These are phyloP conservation scores for Criorhina ranunculi DNA, from an alignment of 2,888 invertebrate genomes.

Conservation along the genomic window DNA sequence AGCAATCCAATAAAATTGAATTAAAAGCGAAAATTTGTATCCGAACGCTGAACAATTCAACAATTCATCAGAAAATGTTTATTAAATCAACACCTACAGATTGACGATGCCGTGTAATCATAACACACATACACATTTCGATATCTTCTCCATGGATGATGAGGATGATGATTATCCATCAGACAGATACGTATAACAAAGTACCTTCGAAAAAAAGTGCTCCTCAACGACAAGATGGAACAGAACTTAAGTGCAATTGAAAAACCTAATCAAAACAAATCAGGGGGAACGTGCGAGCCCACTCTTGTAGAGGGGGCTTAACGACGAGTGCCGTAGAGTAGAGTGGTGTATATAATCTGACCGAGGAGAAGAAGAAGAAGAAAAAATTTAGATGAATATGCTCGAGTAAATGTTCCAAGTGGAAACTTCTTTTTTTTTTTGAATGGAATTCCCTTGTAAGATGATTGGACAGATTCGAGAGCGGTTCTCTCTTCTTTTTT, in stretches of 20 bases:
- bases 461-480: slow-evolving; percentile 59
- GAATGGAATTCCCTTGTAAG: slow-evolving; percentile 66
- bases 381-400: slow-evolving; percentile 49
- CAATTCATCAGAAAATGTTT: slow-evolving; percentile 63
- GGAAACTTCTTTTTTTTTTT: slow-evolving; percentile 46
- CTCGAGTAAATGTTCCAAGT: slow-evolving; percentile 61
- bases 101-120: slow-evolving; percentile 51
- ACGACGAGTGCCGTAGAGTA: slow-evolving; percentile 44
- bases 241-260: slow-evolving; percentile 53
- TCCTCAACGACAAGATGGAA: slow-evolving; percentile 58
- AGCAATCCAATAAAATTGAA: slow-evolving; percentile 60
- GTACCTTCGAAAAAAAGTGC: slow-evolving; percentile 36
- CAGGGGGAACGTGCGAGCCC: slow-evolving; percentile 56
- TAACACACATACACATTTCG: background rate
- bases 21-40: slow-evolving; percentile 41
- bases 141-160: slow-evolving; percentile 13
- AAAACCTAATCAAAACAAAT: slow-evolving; percentile 71
- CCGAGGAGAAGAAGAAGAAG: slow-evolving; percentile 10
- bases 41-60: slow-evolving; percentile 10
- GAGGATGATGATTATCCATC: slow-evolving; percentile 55
- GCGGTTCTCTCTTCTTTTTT: slow-evolving; percentile 8
- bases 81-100: slow-evolving; percentile 74
- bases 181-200: slow-evolving; percentile 42
- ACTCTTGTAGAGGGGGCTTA: slow-evolving; percentile 43
- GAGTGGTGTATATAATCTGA: slow-evolving; percentile 44